phyloP scores from a whole-genome alignment of 2,888 invertebrate genomes.

The Adelphocoris suturalis region DNA sequence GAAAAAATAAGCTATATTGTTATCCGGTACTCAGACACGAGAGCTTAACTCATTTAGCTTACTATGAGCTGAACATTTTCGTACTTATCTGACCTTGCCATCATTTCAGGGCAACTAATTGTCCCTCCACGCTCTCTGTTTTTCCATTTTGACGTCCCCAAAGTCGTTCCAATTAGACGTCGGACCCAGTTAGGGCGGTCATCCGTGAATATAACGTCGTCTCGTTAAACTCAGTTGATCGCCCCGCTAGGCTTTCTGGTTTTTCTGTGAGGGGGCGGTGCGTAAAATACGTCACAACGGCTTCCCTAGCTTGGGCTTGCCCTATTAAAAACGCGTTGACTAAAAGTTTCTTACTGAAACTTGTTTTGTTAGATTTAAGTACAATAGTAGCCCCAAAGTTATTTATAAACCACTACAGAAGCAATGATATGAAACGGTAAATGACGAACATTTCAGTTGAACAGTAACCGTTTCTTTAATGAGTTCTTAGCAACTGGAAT shows the following conservation, averaged over 20 bases:
- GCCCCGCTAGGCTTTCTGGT: neutral
- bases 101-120: neutral
- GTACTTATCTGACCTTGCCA: neutral
- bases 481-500: too few species aligned
- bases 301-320: neutral
- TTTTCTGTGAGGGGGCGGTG: neutral
- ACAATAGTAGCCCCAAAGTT: too few species aligned
- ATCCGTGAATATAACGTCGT: neutral
- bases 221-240: neutral
- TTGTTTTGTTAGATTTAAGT: too few species aligned
- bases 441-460: too few species aligned
- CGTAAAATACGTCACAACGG: too few species aligned
- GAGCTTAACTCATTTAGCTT: neutral
- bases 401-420: too few species aligned
- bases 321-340: neutral
- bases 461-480: too few species aligned
- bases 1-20: neutral
- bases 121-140: neutral
- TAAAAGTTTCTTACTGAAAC: neutral
- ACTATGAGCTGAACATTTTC: neutral
- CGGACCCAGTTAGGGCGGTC: conserved; percentile 15
- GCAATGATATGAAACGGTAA: too few species aligned
- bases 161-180: conserved; percentile 5
- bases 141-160: neutral
- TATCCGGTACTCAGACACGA: neutral